Evolutionary conservation across 2,113 vertebrate genomes (phyloP), one percentile per base, ranked within the genome.

Genomic region (Trinectes maculatus): DNA sequence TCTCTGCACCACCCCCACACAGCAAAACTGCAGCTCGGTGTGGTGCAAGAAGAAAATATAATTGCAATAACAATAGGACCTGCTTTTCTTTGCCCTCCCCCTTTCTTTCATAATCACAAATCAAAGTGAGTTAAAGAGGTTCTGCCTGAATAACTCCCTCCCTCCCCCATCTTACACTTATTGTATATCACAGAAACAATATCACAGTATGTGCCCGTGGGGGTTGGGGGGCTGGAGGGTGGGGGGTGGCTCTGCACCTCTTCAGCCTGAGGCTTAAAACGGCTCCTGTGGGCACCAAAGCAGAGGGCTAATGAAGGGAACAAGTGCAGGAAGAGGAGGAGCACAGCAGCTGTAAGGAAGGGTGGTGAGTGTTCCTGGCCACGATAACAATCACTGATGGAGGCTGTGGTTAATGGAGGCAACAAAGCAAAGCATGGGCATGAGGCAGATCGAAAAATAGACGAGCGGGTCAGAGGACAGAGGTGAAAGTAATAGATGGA

Each of bases 21-120:
- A 34, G 56, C 25, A 33, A 3, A 67, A 57, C 22, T 18, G 16
- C 68, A 72, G 40, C 75, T 66, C 69, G 61, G 59, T 63, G 74
- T 60, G 54, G 68, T 70, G 68, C 66, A 82, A 81, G 49, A 85
- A 87, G 65, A 80, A 48, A 66, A 59, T 74, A 37, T 61, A 71
- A 70, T 62, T 43, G 44, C 40, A 81, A 85, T 54, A 83, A 87
- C 82, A 89, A 72, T 42, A 46, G 8, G 24, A 8, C 44, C 54
- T 60, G 64, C 59, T 85, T 65, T 78, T 65, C 73, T 39, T 61
- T 48, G 39, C 36, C 64, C 47, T 64, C 66, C 34, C 25, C 33
- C 22, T 57, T 56, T 52, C 26, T 25, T 28, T 24, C n/a, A 13
- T 28, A 24, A 75, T 43, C n/a, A 65, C 58, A 79, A 79, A 84